Evolutionary conservation across 2,797 vertebrate genomes (phyloP).

Genomic region (Gymnodraco acuticeps): DNA sequence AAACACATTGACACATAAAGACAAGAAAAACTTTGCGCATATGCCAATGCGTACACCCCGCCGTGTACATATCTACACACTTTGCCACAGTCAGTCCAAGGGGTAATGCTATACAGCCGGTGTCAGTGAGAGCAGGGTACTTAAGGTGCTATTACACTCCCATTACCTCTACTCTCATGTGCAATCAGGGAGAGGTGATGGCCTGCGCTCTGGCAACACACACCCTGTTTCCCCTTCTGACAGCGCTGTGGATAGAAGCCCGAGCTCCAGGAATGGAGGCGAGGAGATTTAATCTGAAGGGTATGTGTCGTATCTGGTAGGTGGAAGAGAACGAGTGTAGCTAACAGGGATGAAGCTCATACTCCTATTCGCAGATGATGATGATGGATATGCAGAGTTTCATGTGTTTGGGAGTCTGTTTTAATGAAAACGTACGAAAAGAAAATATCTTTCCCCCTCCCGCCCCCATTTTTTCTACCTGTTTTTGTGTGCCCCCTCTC

Average conservation of each 20-base stretch:
- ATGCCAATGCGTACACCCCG: constrained; percentile 50
- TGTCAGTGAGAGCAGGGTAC: constrained; percentile 82
- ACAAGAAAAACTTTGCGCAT: constrained; percentile 56
- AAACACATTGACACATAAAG: constrained; percentile 56
- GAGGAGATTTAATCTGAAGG: constrained; percentile 74
- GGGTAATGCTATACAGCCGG: constrained; percentile 80
- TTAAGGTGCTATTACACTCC: constrained; percentile 84
- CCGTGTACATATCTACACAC: constrained; percentile 33
- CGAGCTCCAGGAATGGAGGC: constrained; percentile 47
- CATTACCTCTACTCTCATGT: constrained; percentile 84
- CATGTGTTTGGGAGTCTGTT: constrained; percentile 65
- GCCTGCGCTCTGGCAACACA: constrained; percentile 79
- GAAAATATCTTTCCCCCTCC: constrained; percentile 56
- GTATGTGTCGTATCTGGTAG: constrained; percentile 48
- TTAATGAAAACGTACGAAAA: constrained; percentile 76
- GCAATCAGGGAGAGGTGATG: constrained; percentile 82
- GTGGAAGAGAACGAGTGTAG: constrained; percentile 36
- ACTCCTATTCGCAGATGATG: constrained; percentile 61
- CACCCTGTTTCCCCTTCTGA: constrained; percentile 73
- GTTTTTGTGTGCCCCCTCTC: constrained; percentile 52
- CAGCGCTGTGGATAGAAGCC: constrained; percentile 71
- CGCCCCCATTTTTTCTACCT: constrained; percentile 57
- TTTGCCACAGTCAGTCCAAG: constrained; percentile 58
- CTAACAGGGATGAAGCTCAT: constrained; percentile 41
- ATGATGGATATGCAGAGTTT: constrained; percentile 72